Percentiles rank a stretch among this genome's conserved stretches.
Evolutionary conservation across 2,797 vertebrate species (phyloP).

Genomic region (Carapus acus): DNA sequence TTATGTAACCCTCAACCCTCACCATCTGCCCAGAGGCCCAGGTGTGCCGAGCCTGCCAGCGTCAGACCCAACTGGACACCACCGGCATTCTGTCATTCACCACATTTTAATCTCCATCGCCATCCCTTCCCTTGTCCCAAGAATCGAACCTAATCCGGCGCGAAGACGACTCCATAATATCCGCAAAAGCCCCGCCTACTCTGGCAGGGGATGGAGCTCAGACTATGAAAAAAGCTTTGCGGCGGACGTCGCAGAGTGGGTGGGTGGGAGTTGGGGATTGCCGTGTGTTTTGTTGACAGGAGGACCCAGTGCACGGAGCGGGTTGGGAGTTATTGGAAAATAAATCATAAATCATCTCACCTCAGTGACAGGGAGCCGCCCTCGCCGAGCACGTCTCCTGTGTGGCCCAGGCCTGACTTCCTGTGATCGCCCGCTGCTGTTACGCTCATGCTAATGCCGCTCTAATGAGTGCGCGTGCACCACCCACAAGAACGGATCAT

Average conservation of each 20-base stretch:
- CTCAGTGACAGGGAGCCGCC: conserved; percentile 63
- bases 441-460: conserved; percentile 61
- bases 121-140: conserved; percentile 59
- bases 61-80: conserved; percentile 60
- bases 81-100: conserved; percentile 71
- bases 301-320: conserved; percentile 58
- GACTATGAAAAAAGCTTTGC: conserved; percentile 18
- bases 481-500: conserved; percentile 48
- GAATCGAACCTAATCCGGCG: conserved; percentile 53
- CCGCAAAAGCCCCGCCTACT: conserved; percentile 35
- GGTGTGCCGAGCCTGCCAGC: conserved; percentile 70
- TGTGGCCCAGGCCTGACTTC: conserved; percentile 56
- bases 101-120: conserved; percentile 56
- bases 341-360: conserved; percentile 76
- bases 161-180: conserved; percentile 56
- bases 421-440: conserved; percentile 44
- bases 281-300: conserved; percentile 59
- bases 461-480: conserved; percentile 52
- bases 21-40: conserved; percentile 77
- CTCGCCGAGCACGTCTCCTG: conserved; percentile 61
- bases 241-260: conserved; percentile 34
- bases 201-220: conserved; percentile 31
- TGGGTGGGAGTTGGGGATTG: conserved; percentile 38
- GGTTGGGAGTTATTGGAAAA: conserved; percentile 71
- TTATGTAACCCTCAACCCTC: conserved; percentile 74